phyloP scores from a whole-genome alignment of 2,113 vertebrate genomes.

The Gracilinanus agilis region DNA sequence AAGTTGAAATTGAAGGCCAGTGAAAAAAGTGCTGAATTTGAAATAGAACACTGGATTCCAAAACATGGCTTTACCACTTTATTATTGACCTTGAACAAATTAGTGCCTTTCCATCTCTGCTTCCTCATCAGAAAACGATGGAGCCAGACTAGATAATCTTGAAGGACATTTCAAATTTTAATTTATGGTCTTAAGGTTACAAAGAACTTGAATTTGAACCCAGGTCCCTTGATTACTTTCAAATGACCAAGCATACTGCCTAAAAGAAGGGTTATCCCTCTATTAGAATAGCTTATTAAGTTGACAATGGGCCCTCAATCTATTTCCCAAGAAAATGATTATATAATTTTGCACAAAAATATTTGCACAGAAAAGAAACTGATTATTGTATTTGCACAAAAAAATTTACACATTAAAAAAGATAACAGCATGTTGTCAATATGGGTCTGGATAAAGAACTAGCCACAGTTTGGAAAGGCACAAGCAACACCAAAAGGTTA shows the following conservation, averaged over 20 bases:
- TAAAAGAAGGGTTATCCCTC: no score
- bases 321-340: background rate
- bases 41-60: background rate
- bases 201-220: background rate
- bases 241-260: background rate
- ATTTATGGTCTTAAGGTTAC: background rate
- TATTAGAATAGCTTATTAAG: background rate
- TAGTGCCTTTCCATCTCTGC: background rate
- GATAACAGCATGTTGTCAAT: background rate
- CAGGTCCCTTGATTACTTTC: background rate
- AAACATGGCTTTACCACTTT: background rate
- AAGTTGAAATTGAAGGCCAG: background rate
- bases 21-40: background rate
- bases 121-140: background rate
- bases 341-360: background rate
- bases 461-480: background rate
- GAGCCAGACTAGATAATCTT: background rate
- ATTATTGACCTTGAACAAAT: background rate
- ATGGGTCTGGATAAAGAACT: conserved; percentile 7
- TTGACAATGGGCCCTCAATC: background rate
- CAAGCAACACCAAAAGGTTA: conserved; percentile 10
- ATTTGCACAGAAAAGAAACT: no score
- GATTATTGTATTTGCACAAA: no score
- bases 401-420: background rate
- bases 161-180: background rate